Evolutionary conservation across 2,888 invertebrate genomes (phyloP).

Genomic region (Drosophila paramelanica): DNA sequence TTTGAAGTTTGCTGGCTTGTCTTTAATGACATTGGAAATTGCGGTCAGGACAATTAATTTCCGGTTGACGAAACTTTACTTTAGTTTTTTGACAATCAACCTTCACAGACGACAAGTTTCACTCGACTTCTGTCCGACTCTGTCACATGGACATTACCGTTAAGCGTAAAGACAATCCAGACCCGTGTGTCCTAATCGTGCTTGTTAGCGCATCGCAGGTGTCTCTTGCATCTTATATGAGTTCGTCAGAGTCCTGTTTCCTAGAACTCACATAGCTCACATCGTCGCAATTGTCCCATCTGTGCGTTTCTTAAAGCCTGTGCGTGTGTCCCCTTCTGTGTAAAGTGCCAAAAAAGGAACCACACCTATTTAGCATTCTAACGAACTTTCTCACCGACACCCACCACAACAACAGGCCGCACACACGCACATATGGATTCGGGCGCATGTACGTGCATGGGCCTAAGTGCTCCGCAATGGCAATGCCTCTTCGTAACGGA

Average conservation of each 20-base stretch:
- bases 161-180: constrained; percentile 47
- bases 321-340: constrained; percentile 20
- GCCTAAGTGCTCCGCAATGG: constrained; percentile 54
- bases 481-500: constrained; percentile 34
- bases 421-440: constrained; percentile 22
- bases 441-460: constrained; percentile 53
- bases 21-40: constrained; percentile 80
- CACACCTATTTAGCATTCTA: constrained; percentile 66
- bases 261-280: constrained; percentile 53
- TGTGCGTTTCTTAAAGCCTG: constrained; percentile 1
- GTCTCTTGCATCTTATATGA: not conserved
- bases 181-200: constrained; percentile 55
- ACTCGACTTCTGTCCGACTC: constrained; percentile 1
- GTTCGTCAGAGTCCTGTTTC: constrained; percentile 14
- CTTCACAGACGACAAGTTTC: constrained; percentile 7
- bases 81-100: constrained; percentile 63
- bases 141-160: constrained; percentile 36
- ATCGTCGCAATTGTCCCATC: constrained; percentile 23
- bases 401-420: constrained; percentile 10
- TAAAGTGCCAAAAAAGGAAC: constrained; percentile 51
- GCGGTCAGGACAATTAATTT: constrained; percentile 82
- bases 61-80: constrained; percentile 74
- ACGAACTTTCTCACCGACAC: constrained; percentile 60
- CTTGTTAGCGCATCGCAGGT: constrained; percentile 42
- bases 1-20: constrained; percentile 76